A percentile compares a stretch with the other conserved stretches of the same genome.
These are phyloP conservation scores for Fregetta grallaria DNA, from an alignment of 2,113 vertebrate species.

Conservation along the genomic window DNA sequence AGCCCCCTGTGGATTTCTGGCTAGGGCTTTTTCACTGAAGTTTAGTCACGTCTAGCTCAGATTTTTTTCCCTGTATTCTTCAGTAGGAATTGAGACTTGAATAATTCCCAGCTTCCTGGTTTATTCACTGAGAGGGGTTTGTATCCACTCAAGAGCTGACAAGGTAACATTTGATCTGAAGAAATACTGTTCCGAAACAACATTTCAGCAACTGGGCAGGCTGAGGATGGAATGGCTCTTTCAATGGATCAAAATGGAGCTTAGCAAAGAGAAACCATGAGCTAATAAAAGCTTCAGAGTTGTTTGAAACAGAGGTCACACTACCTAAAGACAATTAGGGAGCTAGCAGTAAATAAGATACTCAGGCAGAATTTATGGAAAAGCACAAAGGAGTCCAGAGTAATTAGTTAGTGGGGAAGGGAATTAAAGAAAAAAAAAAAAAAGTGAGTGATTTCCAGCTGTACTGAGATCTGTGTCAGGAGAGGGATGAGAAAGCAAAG, in stretches of 20 bases:
- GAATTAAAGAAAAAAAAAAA: background rate
- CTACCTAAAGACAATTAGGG: conserved; percentile 20
- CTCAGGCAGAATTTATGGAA: background rate
- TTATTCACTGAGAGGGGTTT: background rate
- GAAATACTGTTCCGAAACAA: background rate
- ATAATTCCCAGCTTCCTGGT: background rate
- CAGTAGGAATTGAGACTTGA: background rate
- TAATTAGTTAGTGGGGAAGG: background rate
- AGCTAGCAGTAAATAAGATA: conserved; percentile 13
- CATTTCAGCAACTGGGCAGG: background rate
- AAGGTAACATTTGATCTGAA: background rate
- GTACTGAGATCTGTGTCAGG: background rate
- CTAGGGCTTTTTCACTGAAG: background rate
- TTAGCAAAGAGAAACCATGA: background rate
- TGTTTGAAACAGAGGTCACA: background rate
- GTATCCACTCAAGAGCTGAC: background rate
- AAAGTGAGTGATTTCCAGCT: background rate
- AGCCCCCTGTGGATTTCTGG: background rate
- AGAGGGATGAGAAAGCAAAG: background rate
- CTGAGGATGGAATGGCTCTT: background rate
- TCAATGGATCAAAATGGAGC: background rate
- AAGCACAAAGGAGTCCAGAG: background rate
- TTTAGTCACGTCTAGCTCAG: background rate
- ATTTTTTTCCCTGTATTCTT: background rate
- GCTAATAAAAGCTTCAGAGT: background rate